These are phyloP conservation scores for Siniperca obscura DNA, from an alignment of 2,797 vertebrate genomes.

Conservation along the genomic window DNA sequence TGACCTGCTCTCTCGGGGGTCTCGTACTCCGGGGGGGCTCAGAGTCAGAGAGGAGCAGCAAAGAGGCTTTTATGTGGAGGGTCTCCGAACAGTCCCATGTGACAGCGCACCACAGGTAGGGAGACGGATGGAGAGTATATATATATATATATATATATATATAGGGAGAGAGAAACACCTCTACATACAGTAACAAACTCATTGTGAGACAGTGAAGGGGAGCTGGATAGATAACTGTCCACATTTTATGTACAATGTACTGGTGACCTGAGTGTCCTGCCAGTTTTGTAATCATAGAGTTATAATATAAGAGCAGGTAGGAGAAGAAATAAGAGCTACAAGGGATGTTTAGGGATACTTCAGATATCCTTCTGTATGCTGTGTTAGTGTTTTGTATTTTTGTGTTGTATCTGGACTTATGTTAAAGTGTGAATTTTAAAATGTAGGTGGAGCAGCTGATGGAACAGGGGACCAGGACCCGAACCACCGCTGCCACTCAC, in stretches of 20 bases:
- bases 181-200: background rate
- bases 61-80: conserved; percentile 91
- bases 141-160: too few relatives aligned
- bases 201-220: background rate
- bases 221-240: background rate
- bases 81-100: conserved; percentile 88
- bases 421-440: background rate
- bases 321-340: background rate
- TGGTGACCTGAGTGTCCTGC: background rate
- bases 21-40: conserved; percentile 82
- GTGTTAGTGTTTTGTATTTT: background rate
- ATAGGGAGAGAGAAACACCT: background rate
- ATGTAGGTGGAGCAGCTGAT: conserved; percentile 88
- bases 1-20: conserved; percentile 87
- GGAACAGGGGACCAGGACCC: conserved; percentile 89
- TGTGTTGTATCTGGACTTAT: background rate
- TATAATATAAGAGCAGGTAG: background rate
- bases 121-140: background rate
- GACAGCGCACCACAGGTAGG: conserved; percentile 85
- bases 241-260: background rate
- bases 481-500: conserved; percentile 90
- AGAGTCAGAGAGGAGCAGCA: conserved; percentile 90
- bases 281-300: background rate
- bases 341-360: background rate
- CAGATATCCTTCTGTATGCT: background rate